Evolutionary conservation across 1,140 invertebrate genomes (phyloP).

Genomic region (Thaumatotibia leucotreta): DNA sequence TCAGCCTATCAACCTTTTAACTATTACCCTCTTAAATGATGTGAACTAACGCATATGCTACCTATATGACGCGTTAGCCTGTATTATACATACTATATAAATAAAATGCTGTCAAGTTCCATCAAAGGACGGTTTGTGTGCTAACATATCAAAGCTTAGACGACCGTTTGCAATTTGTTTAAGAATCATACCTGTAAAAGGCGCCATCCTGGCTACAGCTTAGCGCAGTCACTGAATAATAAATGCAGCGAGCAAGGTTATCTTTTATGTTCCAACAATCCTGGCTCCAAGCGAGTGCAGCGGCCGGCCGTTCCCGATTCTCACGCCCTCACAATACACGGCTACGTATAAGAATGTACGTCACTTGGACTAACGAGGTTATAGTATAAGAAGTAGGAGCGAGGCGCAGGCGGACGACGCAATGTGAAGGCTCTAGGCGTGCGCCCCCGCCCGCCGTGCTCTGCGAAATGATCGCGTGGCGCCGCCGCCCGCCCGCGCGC

Average conservation of each 20-base stretch:
- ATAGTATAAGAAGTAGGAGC: conserved; percentile 40
- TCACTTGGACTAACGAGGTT: conserved; percentile 63
- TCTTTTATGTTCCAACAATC: conserved; percentile 33
- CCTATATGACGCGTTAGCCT: neutral
- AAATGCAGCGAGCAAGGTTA: conserved; percentile 69
- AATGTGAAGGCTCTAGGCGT: conserved; percentile 32
- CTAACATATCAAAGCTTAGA: neutral
- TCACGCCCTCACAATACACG: conserved; percentile 32
- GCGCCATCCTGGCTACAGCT: conserved; percentile 66
- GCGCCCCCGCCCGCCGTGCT: conserved; percentile 43
- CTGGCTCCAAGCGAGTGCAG: conserved; percentile 30
- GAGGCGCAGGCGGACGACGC: conserved; percentile 24
- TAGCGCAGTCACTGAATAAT: conserved; percentile 71
- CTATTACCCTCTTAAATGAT: neutral
- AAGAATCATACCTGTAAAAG: conserved; percentile 61
- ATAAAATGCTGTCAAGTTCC: neutral
- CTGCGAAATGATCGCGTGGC: conserved; percentile 65
- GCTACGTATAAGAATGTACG: conserved; percentile 45
- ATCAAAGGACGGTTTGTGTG: neutral
- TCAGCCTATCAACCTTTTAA: neutral
- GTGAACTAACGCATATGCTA: neutral
- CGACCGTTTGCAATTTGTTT: conserved; percentile 26
- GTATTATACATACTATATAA: neutral
- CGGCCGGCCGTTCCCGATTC: conserved; percentile 28
- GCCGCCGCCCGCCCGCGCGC: conserved; percentile 31